Conservation (phyloP, 2,113 vertebrate species). For the Hippocampus barbouri region DNA sequence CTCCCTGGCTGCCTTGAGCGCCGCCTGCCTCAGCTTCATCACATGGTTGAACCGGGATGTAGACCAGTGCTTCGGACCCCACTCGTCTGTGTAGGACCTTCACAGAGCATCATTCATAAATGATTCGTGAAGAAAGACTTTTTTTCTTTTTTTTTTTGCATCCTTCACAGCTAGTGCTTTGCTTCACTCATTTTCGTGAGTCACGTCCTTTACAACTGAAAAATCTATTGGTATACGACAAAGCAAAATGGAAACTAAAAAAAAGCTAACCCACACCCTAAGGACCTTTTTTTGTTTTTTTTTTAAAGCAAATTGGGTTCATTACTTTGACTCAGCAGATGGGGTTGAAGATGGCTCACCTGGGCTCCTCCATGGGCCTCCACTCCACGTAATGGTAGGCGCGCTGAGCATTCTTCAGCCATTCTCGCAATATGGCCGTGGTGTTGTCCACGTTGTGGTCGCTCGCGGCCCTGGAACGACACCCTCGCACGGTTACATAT, state of each 20-base stretch:
- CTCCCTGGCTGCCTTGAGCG: conserved; percentile 83
- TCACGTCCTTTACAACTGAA: too few relatives aligned
- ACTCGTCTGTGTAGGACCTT: conserved; percentile 91
- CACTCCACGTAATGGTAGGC: conserved; percentile 93
- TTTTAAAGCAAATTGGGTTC: too few relatives aligned
- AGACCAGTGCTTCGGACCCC: conserved; percentile 94
- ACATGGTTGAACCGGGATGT: conserved; percentile 87
- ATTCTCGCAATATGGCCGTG: conserved; percentile 86
- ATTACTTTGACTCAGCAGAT: too few relatives aligned
- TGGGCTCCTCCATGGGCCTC: conserved; percentile 88
- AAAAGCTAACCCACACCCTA: too few relatives aligned
- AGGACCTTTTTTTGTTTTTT: too few relatives aligned
- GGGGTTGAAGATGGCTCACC: conserved; percentile 65
- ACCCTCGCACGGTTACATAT: neutral
- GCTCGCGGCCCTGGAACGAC: conserved; percentile 81
- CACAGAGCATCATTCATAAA: neutral
- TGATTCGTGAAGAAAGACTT: too few relatives aligned
- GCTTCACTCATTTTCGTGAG: too few relatives aligned
- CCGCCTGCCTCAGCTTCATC: conserved; percentile 93
- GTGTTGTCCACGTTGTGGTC: conserved; percentile 95
- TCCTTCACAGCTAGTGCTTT: too few relatives aligned
- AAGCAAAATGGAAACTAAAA: too few relatives aligned
- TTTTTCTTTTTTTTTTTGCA: too few relatives aligned
- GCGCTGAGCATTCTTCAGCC: conserved; percentile 83
- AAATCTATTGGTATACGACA: too few relatives aligned